Evolutionary conservation across 2,888 invertebrate species (phyloP).

Genomic region (Phytoseiulus persimilis): DNA sequence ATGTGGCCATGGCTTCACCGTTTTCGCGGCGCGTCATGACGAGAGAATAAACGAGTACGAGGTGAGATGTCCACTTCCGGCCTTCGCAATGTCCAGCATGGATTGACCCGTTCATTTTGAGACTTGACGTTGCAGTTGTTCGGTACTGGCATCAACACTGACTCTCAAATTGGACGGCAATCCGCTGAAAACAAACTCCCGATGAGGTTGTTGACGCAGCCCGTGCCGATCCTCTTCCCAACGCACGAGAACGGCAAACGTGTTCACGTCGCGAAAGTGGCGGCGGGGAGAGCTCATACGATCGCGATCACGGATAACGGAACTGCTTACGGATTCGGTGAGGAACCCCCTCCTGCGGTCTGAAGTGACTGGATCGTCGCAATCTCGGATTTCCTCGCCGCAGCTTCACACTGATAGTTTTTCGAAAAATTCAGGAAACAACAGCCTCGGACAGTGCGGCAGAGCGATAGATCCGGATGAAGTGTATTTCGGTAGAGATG

Average conservation of each 20-base stretch:
- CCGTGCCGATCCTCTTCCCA: conserved; percentile 50
- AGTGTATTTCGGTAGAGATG: conserved; percentile 61
- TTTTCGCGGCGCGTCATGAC: conserved; percentile 60
- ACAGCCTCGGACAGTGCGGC: conserved; percentile 88
- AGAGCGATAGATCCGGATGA: conserved; percentile 67
- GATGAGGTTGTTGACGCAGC: conserved; percentile 58
- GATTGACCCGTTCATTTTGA: not conserved
- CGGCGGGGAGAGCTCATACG: conserved; percentile 81
- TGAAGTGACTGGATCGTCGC: conserved; percentile 32
- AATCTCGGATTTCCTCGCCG: too few relatives aligned
- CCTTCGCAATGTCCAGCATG: too few relatives aligned
- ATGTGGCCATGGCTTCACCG: conserved; percentile 83
- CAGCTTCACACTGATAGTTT: conserved; percentile 42
- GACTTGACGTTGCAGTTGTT: conserved; percentile 58
- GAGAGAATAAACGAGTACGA: conserved; percentile 53
- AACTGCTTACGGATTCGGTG: not conserved
- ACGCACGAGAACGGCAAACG: conserved; percentile 46
- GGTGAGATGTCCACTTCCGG: not conserved
- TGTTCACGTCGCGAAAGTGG: conserved; percentile 50
- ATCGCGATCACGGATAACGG: conserved; percentile 60
- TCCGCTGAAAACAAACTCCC: conserved; percentile 52
- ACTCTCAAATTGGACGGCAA: conserved; percentile 77
- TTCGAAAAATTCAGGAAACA: conserved; percentile 77
- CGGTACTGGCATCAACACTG: conserved; percentile 83
- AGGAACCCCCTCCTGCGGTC: not conserved